A percentile compares a stretch with the other conserved stretches of the same genome.
Conservation (phyloP, 2,113 vertebrate species). For the Protomyctophum bolini region DNA sequence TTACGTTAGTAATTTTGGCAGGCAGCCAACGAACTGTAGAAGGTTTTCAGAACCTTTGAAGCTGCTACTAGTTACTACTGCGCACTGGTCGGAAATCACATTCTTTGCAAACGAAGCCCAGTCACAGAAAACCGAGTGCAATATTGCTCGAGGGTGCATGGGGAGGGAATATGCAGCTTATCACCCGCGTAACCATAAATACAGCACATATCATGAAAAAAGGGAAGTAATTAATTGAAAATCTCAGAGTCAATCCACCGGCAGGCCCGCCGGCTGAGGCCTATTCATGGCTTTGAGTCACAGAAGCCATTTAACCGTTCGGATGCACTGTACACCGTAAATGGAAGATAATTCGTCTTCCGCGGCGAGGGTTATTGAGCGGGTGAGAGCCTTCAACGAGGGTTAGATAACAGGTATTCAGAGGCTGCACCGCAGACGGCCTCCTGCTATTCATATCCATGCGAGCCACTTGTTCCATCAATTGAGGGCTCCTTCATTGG, state of each 20-base stretch:
- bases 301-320: not conserved
- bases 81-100: not conserved
- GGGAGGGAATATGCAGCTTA: not conserved
- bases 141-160: not conserved
- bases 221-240: not conserved
- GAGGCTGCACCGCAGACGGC: not conserved
- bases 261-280: not conserved
- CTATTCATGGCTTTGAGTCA: conserved; percentile 1
- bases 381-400: not conserved
- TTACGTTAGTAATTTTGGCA: conserved; percentile 12
- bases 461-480: conserved; percentile 29
- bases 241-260: not conserved
- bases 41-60: no score
- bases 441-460: conserved; percentile 8
- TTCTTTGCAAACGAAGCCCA: not conserved
- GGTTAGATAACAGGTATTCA: conserved; percentile 31
- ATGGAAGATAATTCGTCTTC: conserved; percentile 25
- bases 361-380: conserved; percentile 10
- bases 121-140: not conserved
- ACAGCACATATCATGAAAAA: conserved; percentile 1
- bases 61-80: no score
- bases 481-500: conserved; percentile 32
- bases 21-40: not conserved
- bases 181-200: conserved; percentile 1
- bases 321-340: conserved; percentile 6